phyloP scores from a whole-genome alignment of 92 coral and sea anemone genomes.

The Galaxea fascicularis region DNA sequence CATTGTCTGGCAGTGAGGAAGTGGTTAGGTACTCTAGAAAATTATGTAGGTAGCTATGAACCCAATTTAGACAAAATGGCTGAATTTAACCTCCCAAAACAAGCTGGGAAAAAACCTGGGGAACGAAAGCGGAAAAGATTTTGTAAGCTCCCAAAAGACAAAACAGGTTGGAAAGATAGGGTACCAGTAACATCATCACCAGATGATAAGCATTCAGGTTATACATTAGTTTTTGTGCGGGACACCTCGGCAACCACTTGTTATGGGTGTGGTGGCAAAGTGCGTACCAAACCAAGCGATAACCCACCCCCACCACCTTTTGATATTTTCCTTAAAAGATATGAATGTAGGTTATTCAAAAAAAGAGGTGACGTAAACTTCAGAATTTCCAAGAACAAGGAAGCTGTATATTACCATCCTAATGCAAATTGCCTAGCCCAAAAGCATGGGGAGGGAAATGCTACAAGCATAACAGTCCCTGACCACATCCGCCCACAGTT shows the following conservation, averaged over 20 bases:
- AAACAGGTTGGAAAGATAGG: not conserved
- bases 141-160: not conserved
- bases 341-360: not conserved
- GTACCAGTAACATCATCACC: not conserved
- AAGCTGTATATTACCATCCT: constrained; percentile 40
- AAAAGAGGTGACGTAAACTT: not conserved
- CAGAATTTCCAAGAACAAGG: constrained; percentile 20
- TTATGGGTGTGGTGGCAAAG: too few species aligned
- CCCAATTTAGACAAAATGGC: not conserved
- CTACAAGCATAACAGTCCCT: constrained; percentile 15
- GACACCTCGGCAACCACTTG: too few species aligned
- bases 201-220: not conserved
- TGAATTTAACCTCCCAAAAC: not conserved
- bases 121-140: not conserved
- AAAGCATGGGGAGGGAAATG: constrained; percentile 33
- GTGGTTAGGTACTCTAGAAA: not conserved
- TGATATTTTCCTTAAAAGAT: too few species aligned
- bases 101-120: not conserved
- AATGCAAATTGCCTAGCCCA: constrained; percentile 16
- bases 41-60: not conserved
- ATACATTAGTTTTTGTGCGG: too few species aligned
- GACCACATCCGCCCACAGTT: constrained; percentile 12
- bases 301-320: too few species aligned
- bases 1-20: not conserved
- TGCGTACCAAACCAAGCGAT: too few species aligned